phyloP scores from a whole-genome alignment of 2,797 vertebrate genomes.

The Tauraco hartlaubi region DNA sequence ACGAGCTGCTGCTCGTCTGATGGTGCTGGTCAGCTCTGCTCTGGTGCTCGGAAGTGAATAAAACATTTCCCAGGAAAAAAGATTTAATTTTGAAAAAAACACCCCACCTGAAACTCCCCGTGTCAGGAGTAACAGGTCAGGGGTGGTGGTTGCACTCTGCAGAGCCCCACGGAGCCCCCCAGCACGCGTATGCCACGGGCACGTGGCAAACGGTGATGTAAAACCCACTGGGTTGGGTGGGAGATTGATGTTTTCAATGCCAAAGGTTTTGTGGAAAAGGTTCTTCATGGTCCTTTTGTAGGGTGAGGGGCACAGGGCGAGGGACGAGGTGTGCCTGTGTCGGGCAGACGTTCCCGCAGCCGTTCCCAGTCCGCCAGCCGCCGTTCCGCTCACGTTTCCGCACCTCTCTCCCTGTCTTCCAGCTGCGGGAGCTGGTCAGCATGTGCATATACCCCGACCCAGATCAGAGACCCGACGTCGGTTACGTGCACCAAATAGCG shows the following conservation, averaged over 20 bases:
- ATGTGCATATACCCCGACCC: constrained; percentile 94
- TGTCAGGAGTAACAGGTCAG: neutral
- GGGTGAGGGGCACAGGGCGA: fast-evolving
- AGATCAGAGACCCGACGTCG: constrained; percentile 89
- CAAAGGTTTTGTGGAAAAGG: neutral
- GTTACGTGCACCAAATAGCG: constrained; percentile 90
- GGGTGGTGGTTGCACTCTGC: neutral
- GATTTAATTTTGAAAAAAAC: neutral
- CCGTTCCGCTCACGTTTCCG: fast-evolving
- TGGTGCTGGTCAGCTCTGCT: neutral
- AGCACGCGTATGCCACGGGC: fast-evolving
- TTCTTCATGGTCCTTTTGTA: neutral
- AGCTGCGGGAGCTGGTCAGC: constrained; percentile 92
- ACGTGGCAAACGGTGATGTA: fast-evolving
- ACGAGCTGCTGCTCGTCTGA: fast-evolving
- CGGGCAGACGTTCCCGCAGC: fast-evolving
- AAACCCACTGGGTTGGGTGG: too few relatives aligned
- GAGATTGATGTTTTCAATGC: too few relatives aligned
- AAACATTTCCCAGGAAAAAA: neutral
- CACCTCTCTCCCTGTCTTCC: neutral
- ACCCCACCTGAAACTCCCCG: too few relatives aligned
- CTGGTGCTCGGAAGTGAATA: neutral
- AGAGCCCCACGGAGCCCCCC: fast-evolving
- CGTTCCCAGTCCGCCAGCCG: fast-evolving
- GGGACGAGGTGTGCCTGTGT: fast-evolving